phyloP scores from a whole-genome alignment of 2,888 invertebrate species.

The Zaprionus obscuricornis region DNA sequence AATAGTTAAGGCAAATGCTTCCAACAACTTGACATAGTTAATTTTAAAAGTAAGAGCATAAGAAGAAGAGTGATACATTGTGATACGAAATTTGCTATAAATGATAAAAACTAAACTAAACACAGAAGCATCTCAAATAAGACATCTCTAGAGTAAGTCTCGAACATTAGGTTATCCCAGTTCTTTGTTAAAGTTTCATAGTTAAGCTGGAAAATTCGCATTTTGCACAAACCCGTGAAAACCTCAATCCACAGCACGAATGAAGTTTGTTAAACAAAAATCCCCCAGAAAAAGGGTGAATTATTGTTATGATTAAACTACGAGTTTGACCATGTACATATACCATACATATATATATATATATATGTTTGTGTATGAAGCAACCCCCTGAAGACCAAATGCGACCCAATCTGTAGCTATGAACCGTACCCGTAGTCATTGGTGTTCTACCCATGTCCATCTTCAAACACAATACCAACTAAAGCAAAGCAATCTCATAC shows the following conservation, averaged over 20 bases:
- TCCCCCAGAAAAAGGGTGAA: constrained; percentile 68
- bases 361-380: neutral
- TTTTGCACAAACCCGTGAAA: constrained; percentile 6
- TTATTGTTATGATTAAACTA: constrained; percentile 76
- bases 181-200: neutral
- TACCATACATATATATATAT: constrained; percentile 2
- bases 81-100: too few species aligned
- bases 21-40: too few species aligned
- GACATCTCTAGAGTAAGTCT: too few species aligned
- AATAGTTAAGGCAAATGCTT: too few species aligned
- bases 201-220: too few species aligned
- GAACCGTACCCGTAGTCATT: constrained; percentile 1
- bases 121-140: neutral
- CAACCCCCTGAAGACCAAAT: constrained; percentile 28
- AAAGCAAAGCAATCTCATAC: constrained; percentile 48
- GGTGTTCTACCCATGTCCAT: constrained; percentile 16
- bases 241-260: constrained; percentile 27
- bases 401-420: constrained; percentile 45
- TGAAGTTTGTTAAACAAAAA: constrained; percentile 41
- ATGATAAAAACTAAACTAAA: too few species aligned
- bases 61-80: too few species aligned
- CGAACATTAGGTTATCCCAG: too few species aligned
- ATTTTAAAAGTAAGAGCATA: too few species aligned
- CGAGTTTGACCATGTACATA: constrained; percentile 6
- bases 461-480: constrained; percentile 31